phyloP scores from a whole-genome alignment of 2,113 vertebrate species.

The Pyxicephalus adspersus region DNA sequence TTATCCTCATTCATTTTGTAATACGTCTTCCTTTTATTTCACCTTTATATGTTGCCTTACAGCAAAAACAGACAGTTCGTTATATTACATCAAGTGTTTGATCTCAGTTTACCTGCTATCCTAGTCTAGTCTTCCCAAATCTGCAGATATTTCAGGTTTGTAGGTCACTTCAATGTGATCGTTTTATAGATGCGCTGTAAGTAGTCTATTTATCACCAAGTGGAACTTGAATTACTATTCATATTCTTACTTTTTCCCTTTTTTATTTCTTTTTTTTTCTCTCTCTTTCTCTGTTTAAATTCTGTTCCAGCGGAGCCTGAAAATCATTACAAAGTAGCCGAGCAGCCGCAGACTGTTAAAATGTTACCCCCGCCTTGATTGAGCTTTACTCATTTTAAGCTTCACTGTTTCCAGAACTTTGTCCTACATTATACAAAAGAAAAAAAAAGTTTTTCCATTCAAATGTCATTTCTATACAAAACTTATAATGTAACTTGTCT shows the following conservation, averaged over 20 bases:
- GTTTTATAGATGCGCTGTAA: constrained; percentile 62
- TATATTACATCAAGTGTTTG: constrained; percentile 58
- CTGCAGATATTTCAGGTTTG: constrained; percentile 53
- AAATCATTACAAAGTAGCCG: constrained; percentile 45
- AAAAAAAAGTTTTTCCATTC: constrained; percentile 25
- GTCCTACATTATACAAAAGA: constrained; percentile 12
- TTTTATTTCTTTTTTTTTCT: neutral
- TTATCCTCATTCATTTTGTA: constrained; percentile 61
- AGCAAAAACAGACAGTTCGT: constrained; percentile 60
- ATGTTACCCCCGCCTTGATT: constrained; percentile 10
- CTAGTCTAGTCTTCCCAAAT: constrained; percentile 49
- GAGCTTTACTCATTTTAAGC: constrained; percentile 33
- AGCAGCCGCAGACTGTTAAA: neutral
- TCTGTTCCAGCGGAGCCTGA: constrained; percentile 39
- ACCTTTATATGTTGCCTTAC: constrained; percentile 61
- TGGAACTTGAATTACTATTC: constrained; percentile 39
- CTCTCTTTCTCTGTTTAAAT: constrained; percentile 38
- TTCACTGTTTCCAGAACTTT: constrained; percentile 25
- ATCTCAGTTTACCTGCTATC: constrained; percentile 54
- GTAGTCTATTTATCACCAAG: constrained; percentile 60
- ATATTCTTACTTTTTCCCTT: constrained; percentile 24
- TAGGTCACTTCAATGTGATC: constrained; percentile 72
- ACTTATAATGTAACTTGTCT: constrained; percentile 35
- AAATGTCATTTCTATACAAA: constrained; percentile 47
- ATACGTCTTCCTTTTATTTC: constrained; percentile 64